phyloP scores from a whole-genome alignment of 2,888 invertebrate species.

The Mylabris sibirica region DNA sequence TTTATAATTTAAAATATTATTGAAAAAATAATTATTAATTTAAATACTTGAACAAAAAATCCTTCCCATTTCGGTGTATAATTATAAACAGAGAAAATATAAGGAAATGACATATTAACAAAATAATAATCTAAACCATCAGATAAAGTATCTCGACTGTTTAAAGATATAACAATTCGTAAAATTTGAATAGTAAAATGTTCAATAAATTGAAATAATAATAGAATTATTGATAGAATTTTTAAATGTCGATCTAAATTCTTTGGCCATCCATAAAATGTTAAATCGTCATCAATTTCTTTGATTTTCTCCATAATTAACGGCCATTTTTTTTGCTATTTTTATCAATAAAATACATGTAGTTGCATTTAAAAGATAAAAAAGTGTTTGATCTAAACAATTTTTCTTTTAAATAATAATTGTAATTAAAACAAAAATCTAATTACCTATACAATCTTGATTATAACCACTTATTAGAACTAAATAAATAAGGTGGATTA shows the following conservation, averaged over 20 bases:
- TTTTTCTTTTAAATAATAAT: conserved; percentile 9
- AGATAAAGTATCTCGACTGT: conserved; percentile 16
- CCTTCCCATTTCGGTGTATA: conserved; percentile 20
- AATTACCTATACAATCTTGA: conserved; percentile 27
- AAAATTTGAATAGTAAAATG: conserved; percentile 23
- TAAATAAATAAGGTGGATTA: conserved; percentile 18
- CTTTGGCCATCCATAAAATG: conserved; percentile 28
- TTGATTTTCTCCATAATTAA: conserved; percentile 25
- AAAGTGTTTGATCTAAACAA: conserved; percentile 24
- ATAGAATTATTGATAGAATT: conserved; percentile 17
- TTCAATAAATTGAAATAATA: conserved; percentile 25
- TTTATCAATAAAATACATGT: conserved; percentile 27
- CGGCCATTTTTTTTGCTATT: conserved; percentile 25
- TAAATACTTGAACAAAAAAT: conserved; percentile 16
- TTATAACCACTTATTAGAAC: conserved; percentile 10
- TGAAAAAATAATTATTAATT: too few relatives aligned
- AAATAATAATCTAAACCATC: conserved; percentile 24
- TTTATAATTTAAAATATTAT: neutral
- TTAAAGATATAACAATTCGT: conserved; percentile 19
- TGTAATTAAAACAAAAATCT: neutral
- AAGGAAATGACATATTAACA: conserved; percentile 28
- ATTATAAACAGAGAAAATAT: conserved; percentile 16
- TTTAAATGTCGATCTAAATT: conserved; percentile 20
- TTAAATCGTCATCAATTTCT: conserved; percentile 19
- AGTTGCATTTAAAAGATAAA: conserved; percentile 20